Percentiles rank a stretch among this genome's conserved stretches.
These are phyloP conservation scores for Pocillopora damicornis DNA, from an alignment of 64 coral and sea anemone species.

Conservation along the genomic window DNA sequence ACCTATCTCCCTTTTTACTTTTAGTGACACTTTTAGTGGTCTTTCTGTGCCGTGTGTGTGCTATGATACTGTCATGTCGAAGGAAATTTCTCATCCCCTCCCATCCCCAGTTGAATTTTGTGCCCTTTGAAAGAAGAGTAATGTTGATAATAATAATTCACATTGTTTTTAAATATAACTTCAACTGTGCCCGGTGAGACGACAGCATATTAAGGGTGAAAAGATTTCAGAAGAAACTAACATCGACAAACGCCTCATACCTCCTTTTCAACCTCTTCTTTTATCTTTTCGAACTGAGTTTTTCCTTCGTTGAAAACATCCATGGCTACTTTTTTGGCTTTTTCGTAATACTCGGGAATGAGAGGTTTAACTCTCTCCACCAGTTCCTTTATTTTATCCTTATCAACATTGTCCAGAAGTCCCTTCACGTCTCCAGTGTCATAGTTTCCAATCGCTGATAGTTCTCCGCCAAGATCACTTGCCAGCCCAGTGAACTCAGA, in stretches of 20 bases:
- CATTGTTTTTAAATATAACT: no score
- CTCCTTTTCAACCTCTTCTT: conserved; percentile 64
- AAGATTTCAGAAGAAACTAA: background rate
- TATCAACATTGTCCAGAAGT: conserved; percentile 46
- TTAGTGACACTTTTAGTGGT: no score
- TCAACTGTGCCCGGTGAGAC: background rate
- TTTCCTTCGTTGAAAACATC: conserved; percentile 54
- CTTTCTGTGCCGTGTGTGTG: no score
- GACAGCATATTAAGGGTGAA: background rate
- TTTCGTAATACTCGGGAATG: conserved; percentile 53
- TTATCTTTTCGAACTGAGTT: conserved; percentile 52
- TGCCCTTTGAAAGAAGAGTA: no score
- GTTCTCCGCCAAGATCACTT: conserved; percentile 50
- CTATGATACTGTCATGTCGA: no score
- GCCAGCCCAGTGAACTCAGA: conserved; percentile 39
- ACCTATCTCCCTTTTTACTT: no score
- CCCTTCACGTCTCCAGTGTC: conserved; percentile 68
- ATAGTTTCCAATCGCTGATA: conserved; percentile 58
- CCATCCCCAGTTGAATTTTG: no score
- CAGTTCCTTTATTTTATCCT: conserved; percentile 53
- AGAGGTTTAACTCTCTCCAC: conserved; percentile 61
- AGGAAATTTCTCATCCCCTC: no score
- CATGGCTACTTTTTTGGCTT: conserved; percentile 33
- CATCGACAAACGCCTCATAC: background rate
- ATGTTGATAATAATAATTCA: no score